Percentiles rank a stretch among this genome's conserved stretches.
phyloP scores from a whole-genome alignment of 2,888 invertebrate genomes.

The Monochamus alternatus region DNA sequence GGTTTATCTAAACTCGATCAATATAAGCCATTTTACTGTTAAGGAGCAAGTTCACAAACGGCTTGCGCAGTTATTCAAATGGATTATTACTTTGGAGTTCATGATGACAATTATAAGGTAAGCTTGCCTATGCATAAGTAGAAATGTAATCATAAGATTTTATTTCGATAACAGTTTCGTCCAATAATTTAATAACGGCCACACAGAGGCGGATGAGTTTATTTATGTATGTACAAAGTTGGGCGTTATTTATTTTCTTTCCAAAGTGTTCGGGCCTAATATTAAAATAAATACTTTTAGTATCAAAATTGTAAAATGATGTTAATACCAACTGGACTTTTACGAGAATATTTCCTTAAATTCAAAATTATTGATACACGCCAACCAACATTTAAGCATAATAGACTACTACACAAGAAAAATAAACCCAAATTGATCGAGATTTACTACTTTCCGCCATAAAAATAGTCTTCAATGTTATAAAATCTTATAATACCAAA shows the following conservation, averaged over 20 bases:
- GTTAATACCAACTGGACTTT: too few relatives aligned
- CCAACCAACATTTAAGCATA: too few relatives aligned
- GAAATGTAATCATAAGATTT: constrained; percentile 2
- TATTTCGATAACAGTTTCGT: constrained; percentile 10
- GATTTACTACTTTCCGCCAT: too few relatives aligned
- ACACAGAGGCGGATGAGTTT: neutral
- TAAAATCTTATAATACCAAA: too few relatives aligned
- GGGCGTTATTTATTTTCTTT: neutral
- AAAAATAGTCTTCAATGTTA: too few relatives aligned
- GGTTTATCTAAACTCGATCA: constrained; percentile 31
- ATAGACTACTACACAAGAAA: too few relatives aligned
- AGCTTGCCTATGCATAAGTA: constrained; percentile 16
- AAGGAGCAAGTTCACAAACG: constrained; percentile 35
- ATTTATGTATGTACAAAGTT: neutral
- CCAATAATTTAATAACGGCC: neutral
- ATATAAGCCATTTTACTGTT: constrained; percentile 36
- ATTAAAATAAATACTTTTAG: too few relatives aligned
- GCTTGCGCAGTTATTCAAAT: constrained; percentile 21
- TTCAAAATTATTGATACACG: too few relatives aligned
- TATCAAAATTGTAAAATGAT: too few relatives aligned
- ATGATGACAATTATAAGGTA: constrained; percentile 19
- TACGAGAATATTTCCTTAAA: too few relatives aligned
- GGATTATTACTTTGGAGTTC: constrained; percentile 21
- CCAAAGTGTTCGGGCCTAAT: too few relatives aligned
- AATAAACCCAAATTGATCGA: too few relatives aligned